These are phyloP conservation scores for Chelonoidis abingdonii DNA, from an alignment of 2,113 vertebrate species.

Conservation along the genomic window DNA sequence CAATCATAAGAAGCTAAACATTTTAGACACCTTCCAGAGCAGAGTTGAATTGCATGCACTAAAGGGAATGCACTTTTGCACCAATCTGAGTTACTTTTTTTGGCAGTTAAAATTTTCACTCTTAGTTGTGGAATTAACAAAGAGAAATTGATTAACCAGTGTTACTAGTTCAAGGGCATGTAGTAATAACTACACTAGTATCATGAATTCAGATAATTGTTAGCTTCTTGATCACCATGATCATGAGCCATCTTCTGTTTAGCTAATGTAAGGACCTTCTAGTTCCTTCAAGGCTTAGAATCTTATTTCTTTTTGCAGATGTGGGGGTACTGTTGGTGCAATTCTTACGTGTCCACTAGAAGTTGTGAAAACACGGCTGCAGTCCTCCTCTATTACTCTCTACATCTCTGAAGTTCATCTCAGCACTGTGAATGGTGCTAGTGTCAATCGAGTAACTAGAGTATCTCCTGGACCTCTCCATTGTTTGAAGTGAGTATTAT, in stretches of 20 bases:
- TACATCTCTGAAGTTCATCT: conserved; percentile 97
- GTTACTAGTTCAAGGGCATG: not conserved
- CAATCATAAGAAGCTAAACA: conserved; percentile 39
- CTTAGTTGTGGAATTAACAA: not conserved
- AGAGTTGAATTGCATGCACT: conserved; percentile 2
- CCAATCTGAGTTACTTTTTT: not conserved
- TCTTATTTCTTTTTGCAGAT: conserved; percentile 78
- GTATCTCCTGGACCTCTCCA: conserved; percentile 94
- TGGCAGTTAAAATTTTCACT: conserved; percentile 25
- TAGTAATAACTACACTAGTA: not conserved
- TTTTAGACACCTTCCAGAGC: conserved; percentile 23
- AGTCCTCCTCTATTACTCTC: conserved; percentile 94
- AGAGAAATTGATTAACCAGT: not conserved
- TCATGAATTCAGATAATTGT: not conserved
- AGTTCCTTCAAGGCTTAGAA: not conserved
- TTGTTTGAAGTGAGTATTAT: conserved; percentile 91
- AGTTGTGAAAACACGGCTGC: conserved; percentile 97
- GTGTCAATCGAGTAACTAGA: conserved; percentile 85
- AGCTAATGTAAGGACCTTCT: not conserved
- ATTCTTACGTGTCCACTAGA: conserved; percentile 98
- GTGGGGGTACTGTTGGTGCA: conserved; percentile 97
- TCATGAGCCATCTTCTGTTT: not conserved
- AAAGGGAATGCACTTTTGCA: not conserved
- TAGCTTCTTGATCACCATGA: not conserved
- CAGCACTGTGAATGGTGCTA: conserved; percentile 90